phyloP scores from a whole-genome alignment of 2,797 vertebrate genomes.

The Ceryle rudis region DNA sequence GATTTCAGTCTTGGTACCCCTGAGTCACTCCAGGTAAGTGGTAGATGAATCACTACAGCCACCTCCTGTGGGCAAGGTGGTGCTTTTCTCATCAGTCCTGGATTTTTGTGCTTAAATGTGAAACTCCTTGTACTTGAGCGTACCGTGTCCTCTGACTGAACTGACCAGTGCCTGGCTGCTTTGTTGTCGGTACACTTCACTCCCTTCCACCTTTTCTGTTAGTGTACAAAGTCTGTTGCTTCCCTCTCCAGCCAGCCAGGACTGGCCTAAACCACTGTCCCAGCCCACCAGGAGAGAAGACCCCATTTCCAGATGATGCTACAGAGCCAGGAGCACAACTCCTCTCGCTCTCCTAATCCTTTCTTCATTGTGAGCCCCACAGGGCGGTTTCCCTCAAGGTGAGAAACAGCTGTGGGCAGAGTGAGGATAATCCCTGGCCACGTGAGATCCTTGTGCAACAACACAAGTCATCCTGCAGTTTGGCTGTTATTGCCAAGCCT shows the following conservation, averaged over 20 bases:
- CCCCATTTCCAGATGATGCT: not conserved
- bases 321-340: not conserved
- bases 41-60: not conserved
- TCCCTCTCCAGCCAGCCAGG: not conserved
- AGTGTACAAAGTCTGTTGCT: not conserved
- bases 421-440: not conserved
- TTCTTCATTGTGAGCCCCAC: not conserved
- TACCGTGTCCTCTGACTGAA: not conserved
- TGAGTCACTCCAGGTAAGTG: not conserved
- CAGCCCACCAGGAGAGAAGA: not conserved
- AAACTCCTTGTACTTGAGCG: not conserved
- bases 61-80: not conserved
- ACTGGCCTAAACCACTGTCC: not conserved
- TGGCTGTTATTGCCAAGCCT: not conserved
- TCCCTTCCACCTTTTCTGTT: not conserved
- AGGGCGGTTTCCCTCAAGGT: not conserved
- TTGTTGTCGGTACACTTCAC: not conserved
- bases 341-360: not conserved
- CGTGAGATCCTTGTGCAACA: conserved; percentile 10
- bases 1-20: not conserved
- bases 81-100: not conserved
- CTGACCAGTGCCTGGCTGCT: not conserved
- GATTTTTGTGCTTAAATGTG: not conserved
- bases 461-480: not conserved
- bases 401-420: not conserved